phyloP scores from a whole-genome alignment of 2,888 invertebrate genomes.

The Eupithecia abbreviata region DNA sequence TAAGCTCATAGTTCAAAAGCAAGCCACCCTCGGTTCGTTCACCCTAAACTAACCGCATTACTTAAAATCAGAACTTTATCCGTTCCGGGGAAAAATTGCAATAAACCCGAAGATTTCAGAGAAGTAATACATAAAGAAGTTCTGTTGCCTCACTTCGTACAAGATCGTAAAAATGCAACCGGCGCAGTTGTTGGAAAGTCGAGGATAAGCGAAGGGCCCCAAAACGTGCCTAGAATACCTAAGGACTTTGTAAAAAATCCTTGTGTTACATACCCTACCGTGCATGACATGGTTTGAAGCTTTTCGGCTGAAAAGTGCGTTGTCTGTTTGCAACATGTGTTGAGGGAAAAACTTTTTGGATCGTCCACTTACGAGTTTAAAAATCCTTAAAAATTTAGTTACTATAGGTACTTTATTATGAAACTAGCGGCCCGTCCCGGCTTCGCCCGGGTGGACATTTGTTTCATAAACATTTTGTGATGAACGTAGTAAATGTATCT shows the following conservation, averaged over 20 bases:
- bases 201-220: constrained; percentile 59
- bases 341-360: background rate
- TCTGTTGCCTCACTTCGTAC: constrained; percentile 38
- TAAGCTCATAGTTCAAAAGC: constrained; percentile 3
- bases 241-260: constrained; percentile 67
- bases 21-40: background rate
- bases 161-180: constrained; percentile 64
- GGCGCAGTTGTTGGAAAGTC: constrained; percentile 62
- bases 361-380: background rate
- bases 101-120: constrained; percentile 39
- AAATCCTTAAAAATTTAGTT: too few species aligned
- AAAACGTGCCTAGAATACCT: constrained; percentile 69
- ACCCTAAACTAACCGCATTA: constrained; percentile 25
- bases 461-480: too few species aligned
- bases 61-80: constrained; percentile 27
- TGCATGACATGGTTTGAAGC: constrained; percentile 19
- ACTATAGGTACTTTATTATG: too few species aligned
- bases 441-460: too few species aligned
- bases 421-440: too few species aligned
- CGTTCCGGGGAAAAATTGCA: constrained; percentile 31
- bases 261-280: constrained; percentile 39
- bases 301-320: constrained; percentile 18
- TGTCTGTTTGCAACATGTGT: background rate
- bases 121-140: constrained; percentile 41
- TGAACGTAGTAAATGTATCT: too few species aligned